Percentiles rank a stretch among this genome's conserved stretches.
Evolutionary conservation across 2,888 invertebrate species (phyloP).

Genomic region (Oligia fasciuncula): DNA sequence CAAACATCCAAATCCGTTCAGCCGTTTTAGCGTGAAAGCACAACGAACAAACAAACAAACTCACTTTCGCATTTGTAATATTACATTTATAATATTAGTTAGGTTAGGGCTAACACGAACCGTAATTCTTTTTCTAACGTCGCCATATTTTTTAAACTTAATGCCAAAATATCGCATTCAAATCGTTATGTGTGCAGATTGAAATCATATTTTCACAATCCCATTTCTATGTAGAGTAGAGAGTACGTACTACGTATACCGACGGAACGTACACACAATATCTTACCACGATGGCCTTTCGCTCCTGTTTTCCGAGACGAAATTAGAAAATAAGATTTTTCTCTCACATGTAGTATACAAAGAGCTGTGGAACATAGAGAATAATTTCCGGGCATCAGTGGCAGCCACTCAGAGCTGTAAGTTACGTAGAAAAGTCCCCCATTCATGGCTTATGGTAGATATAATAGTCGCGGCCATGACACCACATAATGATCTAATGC

Average conservation of each 20-base stretch:
- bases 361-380: conserved; percentile 72
- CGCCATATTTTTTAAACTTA: conserved; percentile 9
- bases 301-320: conserved; percentile 44
- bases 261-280: conserved; percentile 23
- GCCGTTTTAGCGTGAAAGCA: neutral
- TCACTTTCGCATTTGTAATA: neutral
- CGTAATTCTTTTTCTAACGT: neutral
- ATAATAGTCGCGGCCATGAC: conserved; percentile 64
- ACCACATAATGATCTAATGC: conserved; percentile 65
- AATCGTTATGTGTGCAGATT: conserved; percentile 17
- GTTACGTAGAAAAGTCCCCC: conserved; percentile 71
- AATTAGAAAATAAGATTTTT: conserved; percentile 64
- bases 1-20: neutral
- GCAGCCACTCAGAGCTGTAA: conserved; percentile 69
- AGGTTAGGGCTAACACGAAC: neutral
- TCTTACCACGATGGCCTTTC: conserved; percentile 28
- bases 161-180: conserved; percentile 26
- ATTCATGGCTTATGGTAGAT: conserved; percentile 55
- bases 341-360: conserved; percentile 55
- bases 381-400: conserved; percentile 81
- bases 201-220: conserved; percentile 47
- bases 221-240: conserved; percentile 31
- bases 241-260: too few species aligned
- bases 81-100: neutral
- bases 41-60: too few species aligned